Evolutionary conservation across 2,888 invertebrate genomes (phyloP).

Genomic region (Chrysomela aeneicollis): DNA sequence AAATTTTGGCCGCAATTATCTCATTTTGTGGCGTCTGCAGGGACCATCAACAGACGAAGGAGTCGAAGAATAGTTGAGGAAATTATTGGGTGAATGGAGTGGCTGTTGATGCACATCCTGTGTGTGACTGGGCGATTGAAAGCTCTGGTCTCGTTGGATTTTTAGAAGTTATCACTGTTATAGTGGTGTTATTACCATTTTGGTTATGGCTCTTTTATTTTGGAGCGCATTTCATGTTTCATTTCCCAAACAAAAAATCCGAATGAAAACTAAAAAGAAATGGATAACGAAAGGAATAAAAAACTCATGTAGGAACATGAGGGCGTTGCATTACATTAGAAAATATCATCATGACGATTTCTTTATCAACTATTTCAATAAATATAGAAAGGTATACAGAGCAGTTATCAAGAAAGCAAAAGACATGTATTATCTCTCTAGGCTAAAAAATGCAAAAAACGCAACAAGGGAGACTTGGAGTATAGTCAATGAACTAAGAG

Average conservation of each 20-base stretch:
- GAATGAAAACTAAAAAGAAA: too few species aligned
- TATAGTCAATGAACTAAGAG: too few species aligned
- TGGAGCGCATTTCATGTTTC: too few species aligned
- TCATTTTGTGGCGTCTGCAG: constrained; percentile 60
- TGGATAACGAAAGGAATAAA: not conserved
- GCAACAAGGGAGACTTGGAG: too few species aligned
- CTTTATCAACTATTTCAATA: not conserved
- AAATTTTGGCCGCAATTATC: constrained; percentile 60
- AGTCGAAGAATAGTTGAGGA: constrained; percentile 44
- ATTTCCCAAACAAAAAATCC: too few species aligned
- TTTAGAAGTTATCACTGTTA: too few species aligned
- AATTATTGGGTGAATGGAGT: constrained; percentile 43
- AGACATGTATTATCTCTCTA: too few species aligned
- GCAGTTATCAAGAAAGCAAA: too few species aligned
- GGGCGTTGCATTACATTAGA: too few species aligned
- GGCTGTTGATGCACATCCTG: constrained; percentile 43
- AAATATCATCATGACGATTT: not conserved
- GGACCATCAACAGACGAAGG: constrained; percentile 45
- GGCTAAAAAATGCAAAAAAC: too few species aligned
- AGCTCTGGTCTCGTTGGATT: not conserved
- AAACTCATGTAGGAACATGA: not conserved
- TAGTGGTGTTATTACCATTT: too few species aligned
- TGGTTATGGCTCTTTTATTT: too few species aligned
- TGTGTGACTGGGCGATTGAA: constrained; percentile 25
- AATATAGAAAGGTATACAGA: not conserved